Evolutionary conservation across 2,113 vertebrate species (phyloP).

Genomic region (Sapajus apella): DNA sequence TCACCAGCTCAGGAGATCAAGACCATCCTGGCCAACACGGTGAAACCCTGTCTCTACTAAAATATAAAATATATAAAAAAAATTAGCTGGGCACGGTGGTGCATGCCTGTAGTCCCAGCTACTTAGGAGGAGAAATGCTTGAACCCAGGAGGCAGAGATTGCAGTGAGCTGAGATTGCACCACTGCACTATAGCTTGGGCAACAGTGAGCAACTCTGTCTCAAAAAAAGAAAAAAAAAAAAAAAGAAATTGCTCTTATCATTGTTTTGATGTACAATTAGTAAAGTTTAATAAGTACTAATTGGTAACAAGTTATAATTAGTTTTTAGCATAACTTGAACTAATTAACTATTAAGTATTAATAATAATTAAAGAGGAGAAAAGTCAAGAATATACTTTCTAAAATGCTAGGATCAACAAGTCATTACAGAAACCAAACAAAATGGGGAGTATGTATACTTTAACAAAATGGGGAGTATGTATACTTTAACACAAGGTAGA

Average conservation of each 20-base stretch:
- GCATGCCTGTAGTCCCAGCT: too few species aligned
- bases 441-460: background rate
- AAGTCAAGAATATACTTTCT: background rate
- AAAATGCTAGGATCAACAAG: slow-evolving; percentile 3
- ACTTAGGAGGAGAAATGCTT: too few species aligned
- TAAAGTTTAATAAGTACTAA: slow-evolving; percentile 8
- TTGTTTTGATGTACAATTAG: background rate
- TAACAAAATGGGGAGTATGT: background rate
- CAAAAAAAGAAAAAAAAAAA: too few species aligned
- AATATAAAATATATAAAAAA: too few species aligned
- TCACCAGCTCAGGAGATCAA: too few species aligned
- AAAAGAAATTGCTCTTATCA: background rate
- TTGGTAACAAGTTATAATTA: background rate
- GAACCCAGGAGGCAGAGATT: too few species aligned
- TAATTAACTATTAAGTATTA: background rate
- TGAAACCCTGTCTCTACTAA: too few species aligned
- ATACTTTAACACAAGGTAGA: background rate
- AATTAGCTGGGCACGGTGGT: too few species aligned
- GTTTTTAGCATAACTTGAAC: slow-evolving; percentile 3
- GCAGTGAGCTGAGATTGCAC: too few species aligned
- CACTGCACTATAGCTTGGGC: too few species aligned
- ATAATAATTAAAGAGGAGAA: slow-evolving; percentile 22
- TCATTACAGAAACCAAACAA: slow-evolving; percentile 8
- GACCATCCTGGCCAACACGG: too few species aligned
- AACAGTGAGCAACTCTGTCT: too few species aligned